Evolutionary conservation across 2,797 vertebrate species (phyloP), one percentile per base, ranked within the genome.

Genomic region (Oryzias dopingdopingensis): DNA sequence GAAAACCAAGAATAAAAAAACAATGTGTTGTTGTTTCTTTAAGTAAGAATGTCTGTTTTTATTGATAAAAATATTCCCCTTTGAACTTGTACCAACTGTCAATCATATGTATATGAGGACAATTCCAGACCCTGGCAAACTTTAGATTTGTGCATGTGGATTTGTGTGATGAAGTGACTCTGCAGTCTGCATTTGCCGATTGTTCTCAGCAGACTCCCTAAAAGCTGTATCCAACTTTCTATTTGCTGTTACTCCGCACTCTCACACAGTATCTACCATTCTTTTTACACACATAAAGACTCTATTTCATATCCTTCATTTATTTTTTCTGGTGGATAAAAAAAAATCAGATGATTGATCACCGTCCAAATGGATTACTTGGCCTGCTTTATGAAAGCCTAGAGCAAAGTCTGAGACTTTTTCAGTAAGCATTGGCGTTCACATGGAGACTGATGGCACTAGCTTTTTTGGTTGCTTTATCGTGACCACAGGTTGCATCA

Each of bases 401-500:
- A 5, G 55, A 78, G 82, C 79, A 84, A 77, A 80, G 32, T 37
- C 37, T 65, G 53, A 76, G 81, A 72, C 57, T 22, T 47, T 57
- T 26, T 26, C 37, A 1, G 2, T 40, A 45, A 62, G 59, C 59
- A 53, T 72, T 64, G 48, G 67, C 72, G 49, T 72, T 81, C 72
- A 57, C 53, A 76, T 85, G 84, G 84, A 88, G 81, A 74, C 61
- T 63, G 65, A 82, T 80, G 56, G 42, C 56, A n/a, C 18, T 44
- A 32, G 40, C 59, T 52, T 29, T 56, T 72, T 46, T n/a, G 44
- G 62, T 81, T 89, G 83, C 77, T 76, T 82, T 85, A 81, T 87
- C 66, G 85, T 84, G 64, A 69, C 77, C 75, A 67, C 83, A 84
- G 57, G 78, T 91, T 90, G 83, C 89, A 82, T 87, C 83, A 86